Base-by-base conservation (phyloP, 2,113 vertebrate species). In the Dipodomys merriami region DNA sequence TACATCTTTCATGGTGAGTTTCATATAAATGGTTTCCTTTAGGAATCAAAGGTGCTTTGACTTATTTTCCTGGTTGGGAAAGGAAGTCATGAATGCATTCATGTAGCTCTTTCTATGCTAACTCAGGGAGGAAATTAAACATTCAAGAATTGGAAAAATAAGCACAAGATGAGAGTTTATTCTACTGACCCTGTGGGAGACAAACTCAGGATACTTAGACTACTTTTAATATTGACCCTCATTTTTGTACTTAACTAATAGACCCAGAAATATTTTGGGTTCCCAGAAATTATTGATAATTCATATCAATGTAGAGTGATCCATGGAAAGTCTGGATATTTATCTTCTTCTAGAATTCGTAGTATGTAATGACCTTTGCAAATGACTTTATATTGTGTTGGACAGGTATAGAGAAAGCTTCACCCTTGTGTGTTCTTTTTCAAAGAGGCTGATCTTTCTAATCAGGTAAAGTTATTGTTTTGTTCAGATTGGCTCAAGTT, bases 41-140 rank as follows among this genome's bases (percentile, higher is more conserved):
- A 30, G 25, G 65, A 91, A 80, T 91, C 84, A 86, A 39, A 91
- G 83, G 44, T 68, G 11, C 79, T 92, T 95, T 86, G 46, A 16
- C 73, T 86, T 95, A 65, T 80, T 88, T 93, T 93, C 8, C 13
- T 94, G 44, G 44, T 88, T 5, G 67, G 18, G 29, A 86, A 93
- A 91, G 39, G 35, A 85, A 79, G n/a, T 46, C 19, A 83, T 1
- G 73, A 33, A 89, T 76, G 13, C 16, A 15, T 79, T 3, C 6
- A 69, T 73, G 79, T 71, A 83, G 27, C 12, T 46, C 12, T 83
- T 91, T 65, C 25, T 81, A 62, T 78, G 35, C 4, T 20, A 46
- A 86, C 81, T 91, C 60, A 85, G 25, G 35, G 53, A 78, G 27
- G 35, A 7, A 90, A 80, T 60, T 65, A 68, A 4, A 65, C 19